These are phyloP conservation scores for Agapetus fuscipes DNA, from an alignment of 2,888 invertebrate species.

Conservation along the genomic window DNA sequence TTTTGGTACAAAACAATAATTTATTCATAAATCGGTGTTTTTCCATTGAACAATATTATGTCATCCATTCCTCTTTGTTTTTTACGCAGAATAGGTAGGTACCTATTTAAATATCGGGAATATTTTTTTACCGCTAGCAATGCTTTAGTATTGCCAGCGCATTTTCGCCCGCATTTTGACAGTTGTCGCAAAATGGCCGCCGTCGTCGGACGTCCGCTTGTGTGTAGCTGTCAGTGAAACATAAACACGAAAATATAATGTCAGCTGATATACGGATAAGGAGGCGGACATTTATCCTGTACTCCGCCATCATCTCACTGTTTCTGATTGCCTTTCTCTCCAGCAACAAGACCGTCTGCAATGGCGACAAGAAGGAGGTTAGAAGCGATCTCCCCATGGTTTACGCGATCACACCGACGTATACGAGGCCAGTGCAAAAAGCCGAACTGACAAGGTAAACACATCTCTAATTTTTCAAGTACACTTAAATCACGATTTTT, in stretches of 20 bases:
- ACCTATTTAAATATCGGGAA: too few relatives aligned
- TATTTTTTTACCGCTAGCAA: too few relatives aligned
- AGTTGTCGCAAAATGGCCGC: background rate
- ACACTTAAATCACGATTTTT: background rate
- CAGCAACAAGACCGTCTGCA: conserved; percentile 9
- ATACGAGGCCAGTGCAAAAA: conserved; percentile 79
- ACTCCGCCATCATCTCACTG: conserved; percentile 8
- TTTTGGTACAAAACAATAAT: too few relatives aligned
- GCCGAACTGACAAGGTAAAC: conserved; percentile 79
- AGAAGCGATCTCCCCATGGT: conserved; percentile 54
- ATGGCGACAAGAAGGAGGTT: conserved; percentile 24
- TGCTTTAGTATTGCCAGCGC: too few relatives aligned
- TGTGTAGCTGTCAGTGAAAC: background rate
- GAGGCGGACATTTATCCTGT: conserved; percentile 12
- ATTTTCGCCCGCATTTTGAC: too few relatives aligned
- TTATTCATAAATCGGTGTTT: too few relatives aligned
- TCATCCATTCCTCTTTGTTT: too few relatives aligned
- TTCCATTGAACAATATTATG: too few relatives aligned
- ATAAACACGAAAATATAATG: conserved; percentile 5
- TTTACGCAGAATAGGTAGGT: too few relatives aligned
- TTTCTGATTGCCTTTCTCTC: conserved; percentile 8
- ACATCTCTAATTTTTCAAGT: background rate
- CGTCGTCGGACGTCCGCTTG: background rate
- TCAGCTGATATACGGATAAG: conserved; percentile 17
- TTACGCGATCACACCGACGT: conserved; percentile 90